phyloP scores from a whole-genome alignment of 2,888 invertebrate species.

The Cephus spinipes region DNA sequence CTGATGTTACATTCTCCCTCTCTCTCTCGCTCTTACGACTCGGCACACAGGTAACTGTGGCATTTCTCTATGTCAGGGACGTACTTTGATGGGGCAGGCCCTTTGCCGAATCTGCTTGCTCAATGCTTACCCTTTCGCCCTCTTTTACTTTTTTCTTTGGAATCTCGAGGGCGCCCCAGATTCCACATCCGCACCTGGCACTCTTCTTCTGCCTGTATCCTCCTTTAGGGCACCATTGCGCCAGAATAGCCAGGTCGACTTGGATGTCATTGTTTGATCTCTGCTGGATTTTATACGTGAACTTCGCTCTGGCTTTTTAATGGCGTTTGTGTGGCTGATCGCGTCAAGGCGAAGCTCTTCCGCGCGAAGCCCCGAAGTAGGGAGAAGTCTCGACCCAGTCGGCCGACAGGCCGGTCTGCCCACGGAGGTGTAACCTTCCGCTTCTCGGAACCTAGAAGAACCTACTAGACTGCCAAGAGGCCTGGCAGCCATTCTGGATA shows the following conservation, averaged over 20 bases:
- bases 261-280: background rate
- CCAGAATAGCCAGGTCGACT: background rate
- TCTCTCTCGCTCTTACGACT: background rate
- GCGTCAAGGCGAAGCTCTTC: background rate
- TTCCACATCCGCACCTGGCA: background rate
- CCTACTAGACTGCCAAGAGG: background rate
- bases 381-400: slow-evolving; percentile 25
- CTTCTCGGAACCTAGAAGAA: slow-evolving; percentile 43
- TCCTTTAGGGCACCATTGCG: background rate
- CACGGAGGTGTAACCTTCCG: slow-evolving; percentile 39
- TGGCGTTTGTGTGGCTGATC: background rate
- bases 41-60: background rate
- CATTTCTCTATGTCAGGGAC: background rate
- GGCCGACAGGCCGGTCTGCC: slow-evolving; percentile 36
- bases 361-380: background rate
- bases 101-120: background rate
- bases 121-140: background rate
- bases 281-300: background rate
- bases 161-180: background rate
- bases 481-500: background rate
- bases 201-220: background rate
- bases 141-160: background rate
- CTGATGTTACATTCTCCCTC: too few species aligned
- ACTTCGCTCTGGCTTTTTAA: background rate
- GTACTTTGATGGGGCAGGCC: too few species aligned